phyloP scores from a whole-genome alignment of 2,113 vertebrate species.

The Hoplias malabaricus region DNA sequence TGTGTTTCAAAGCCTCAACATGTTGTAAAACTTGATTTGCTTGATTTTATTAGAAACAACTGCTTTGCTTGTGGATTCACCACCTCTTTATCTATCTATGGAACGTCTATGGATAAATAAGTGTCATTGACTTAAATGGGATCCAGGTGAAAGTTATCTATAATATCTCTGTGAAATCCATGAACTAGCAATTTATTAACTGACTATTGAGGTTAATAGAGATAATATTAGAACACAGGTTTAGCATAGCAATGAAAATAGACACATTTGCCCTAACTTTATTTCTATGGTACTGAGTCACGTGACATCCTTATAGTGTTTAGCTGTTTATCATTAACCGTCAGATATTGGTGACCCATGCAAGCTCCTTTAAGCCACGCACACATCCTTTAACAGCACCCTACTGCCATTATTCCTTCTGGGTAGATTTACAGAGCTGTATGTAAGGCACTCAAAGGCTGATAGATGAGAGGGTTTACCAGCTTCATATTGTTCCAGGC shows the following conservation, averaged over 20 bases:
- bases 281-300: not conserved
- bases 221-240: not conserved
- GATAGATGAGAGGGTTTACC: conserved; percentile 44
- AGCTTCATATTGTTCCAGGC: conserved; percentile 60
- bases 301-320: too few species aligned
- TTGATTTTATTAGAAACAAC: too few species aligned
- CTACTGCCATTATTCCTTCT: not conserved
- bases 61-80: too few species aligned
- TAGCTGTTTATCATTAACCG: not conserved
- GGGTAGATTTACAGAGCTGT: not conserved
- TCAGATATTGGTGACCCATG: not conserved
- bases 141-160: too few species aligned
- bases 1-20: too few species aligned
- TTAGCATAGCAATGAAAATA: not conserved
- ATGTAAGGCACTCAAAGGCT: conserved; percentile 29
- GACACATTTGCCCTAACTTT: not conserved
- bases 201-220: not conserved
- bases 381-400: not conserved
- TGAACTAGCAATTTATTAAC: not conserved
- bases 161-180: not conserved
- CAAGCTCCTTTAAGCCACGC: not conserved
- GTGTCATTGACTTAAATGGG: not conserved
- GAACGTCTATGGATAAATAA: too few species aligned
- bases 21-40: too few species aligned
- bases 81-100: too few species aligned